These are phyloP conservation scores for Hypomecis punctinalis DNA, from an alignment of 2,888 invertebrate genomes.

Conservation along the genomic window DNA sequence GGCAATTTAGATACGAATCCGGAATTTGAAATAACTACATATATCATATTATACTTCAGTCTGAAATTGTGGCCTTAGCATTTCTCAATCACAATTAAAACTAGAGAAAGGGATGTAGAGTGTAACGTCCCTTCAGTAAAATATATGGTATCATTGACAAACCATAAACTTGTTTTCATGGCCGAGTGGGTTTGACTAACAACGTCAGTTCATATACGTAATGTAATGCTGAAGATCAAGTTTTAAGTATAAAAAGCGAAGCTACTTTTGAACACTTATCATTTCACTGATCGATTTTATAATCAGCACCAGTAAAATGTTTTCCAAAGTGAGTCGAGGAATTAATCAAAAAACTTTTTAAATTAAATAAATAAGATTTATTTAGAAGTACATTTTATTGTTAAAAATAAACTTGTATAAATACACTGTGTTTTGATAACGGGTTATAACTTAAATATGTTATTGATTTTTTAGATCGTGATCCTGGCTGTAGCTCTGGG, in stretches of 20 bases:
- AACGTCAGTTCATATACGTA: conserved; percentile 5
- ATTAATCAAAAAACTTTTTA: background rate
- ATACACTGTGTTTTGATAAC: too few species aligned
- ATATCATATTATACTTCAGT: background rate
- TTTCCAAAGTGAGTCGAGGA: background rate
- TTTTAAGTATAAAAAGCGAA: conserved; percentile 62
- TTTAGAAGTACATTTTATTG: too few species aligned
- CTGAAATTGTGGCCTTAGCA: too few species aligned
- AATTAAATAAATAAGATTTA: background rate
- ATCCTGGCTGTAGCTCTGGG: conserved; percentile 46
- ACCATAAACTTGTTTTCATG: conserved; percentile 32
- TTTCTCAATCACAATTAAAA: too few species aligned
- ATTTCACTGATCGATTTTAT: background rate
- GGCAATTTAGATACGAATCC: too few species aligned
- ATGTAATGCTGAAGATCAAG: conserved; percentile 32
- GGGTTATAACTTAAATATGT: background rate
- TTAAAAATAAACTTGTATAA: too few species aligned
- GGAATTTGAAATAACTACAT: background rate
- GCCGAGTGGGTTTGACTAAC: conserved; percentile 12
- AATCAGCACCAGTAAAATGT: background rate
- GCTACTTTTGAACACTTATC: background rate
- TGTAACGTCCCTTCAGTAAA: too few species aligned
- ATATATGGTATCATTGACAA: background rate
- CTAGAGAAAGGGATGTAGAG: too few species aligned
- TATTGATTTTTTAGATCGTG: conserved; percentile 34